Base-by-base conservation (phyloP, 2,797 vertebrate species). In the Sebastes taczanowskii region DNA sequence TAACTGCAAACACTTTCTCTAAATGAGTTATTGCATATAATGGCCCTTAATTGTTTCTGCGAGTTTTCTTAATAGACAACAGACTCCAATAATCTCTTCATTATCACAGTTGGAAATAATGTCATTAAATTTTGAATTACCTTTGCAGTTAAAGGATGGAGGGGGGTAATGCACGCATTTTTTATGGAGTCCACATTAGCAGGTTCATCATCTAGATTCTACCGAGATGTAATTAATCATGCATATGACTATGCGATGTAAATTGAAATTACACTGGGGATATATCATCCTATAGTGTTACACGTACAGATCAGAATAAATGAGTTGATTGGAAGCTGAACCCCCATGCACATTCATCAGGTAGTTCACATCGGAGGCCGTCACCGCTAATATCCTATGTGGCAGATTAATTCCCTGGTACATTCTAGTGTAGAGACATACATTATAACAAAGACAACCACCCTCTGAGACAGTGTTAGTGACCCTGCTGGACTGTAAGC, bases 401-500 rank as follows among this genome's bases (percentile, higher is more conserved):
- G 35, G 22, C 30, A 56, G 42, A 65, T 74, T 46, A 66, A 83
- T 83, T 84, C 70, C 70, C 83, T 22, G 1, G n/a, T 59, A 68
- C 64, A 66, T 81, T 90, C 63, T 73, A 70, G 63, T 58, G 32
- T 35, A 61, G 29, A 66, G 80, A 78, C 73, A 61, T 73, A 66
- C 29, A 53, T 78, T 78, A 77, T 83, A 86, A 59, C 32, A 71
- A 71, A 86, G 75, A 61, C 70, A 78, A 52, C 70, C 56, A 53
- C 78, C 65, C 70, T 80, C 64, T 55, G 53, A 75, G 67, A 75
- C 74, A 67, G 80, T 68, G 67, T 69, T 82, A 82, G 42, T 64
- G 86, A 88, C 85, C 74, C 78, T 22, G 79, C 73, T 76, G 73
- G 52, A 63, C 78, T 86, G 76, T 93, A 90, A 92, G 92, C 91